phyloP scores from a whole-genome alignment of 2,797 vertebrate genomes.

The Poecilia wingei region DNA sequence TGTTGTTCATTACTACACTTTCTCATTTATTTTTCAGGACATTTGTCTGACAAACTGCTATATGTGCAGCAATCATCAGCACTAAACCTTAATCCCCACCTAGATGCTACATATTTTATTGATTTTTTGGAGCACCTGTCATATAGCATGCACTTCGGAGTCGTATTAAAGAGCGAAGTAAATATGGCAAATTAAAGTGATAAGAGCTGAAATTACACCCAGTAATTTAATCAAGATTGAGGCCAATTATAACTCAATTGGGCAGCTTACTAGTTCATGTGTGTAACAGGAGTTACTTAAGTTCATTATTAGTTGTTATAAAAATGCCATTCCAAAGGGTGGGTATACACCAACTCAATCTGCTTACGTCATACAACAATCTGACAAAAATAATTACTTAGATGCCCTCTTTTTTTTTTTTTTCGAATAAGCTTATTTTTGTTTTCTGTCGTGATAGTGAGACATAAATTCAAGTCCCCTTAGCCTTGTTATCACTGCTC shows the following conservation, averaged over 20 bases:
- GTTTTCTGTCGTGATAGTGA: not conserved
- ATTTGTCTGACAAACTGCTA: not conserved
- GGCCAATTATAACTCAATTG: not conserved
- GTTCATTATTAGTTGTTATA: not conserved
- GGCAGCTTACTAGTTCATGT: not conserved
- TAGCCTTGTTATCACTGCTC: not conserved
- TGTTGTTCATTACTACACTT: not conserved
- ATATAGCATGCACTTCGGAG: not conserved
- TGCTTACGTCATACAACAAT: not conserved
- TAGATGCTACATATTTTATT: not conserved
- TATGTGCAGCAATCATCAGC: not conserved
- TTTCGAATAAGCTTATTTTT: not conserved
- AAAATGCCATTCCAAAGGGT: not conserved
- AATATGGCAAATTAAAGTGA: not conserved
- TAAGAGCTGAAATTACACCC: not conserved
- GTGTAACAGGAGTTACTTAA: not conserved
- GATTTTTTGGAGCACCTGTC: not conserved
- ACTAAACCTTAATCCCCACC: not conserved
- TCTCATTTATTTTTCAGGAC: not conserved
- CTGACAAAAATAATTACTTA: not conserved
- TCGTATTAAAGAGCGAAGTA: not conserved
- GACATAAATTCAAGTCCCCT: not conserved
- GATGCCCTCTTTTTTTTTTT: not conserved
- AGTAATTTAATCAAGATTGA: not conserved
- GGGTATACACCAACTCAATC: not conserved